Evolutionary conservation across 2,797 vertebrate species (phyloP), one percentile per base, ranked within the genome.

Genomic region (Chelonia mydas): DNA sequence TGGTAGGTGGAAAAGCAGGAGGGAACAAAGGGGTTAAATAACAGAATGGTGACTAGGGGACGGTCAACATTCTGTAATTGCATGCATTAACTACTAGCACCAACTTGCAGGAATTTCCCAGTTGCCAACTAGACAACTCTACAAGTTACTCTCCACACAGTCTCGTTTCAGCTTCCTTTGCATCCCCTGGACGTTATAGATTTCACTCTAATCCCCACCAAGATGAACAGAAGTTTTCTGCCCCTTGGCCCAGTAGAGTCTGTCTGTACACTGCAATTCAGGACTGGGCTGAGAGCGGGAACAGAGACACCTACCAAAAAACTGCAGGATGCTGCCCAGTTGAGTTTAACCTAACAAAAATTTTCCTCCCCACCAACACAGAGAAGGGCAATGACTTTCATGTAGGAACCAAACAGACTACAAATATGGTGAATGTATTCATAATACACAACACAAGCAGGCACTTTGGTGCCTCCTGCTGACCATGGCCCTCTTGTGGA

Each of bases 1-100:
- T 99, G 97, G 37, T 12, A 28, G 7, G 25, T 77, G 45, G 15
- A 77, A 45, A 77, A 27, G 45, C 45, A 47, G 45, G 27, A 47
- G 94, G 65, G 59, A 91, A 77, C 23, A 82, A 50, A 51, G 90
- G 15, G 93, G 57, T 31, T 1, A 0, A 78, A 53, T 54, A n/a
- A 41, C 84, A 94, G 88, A 3, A 5, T 0, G 0, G 23, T 51
- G 7, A 55, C 49, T 79, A 23, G 28, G 81, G 19, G 49, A 61
- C 68, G 68, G 8, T 59, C 59, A 59, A 23, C 0, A 19, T 19
- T 68, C 17, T n/a, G 61, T 23, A 9, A 19, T 65, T 79, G 45
- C 12, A 9, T 2, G 25, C 31, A 61, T 33, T 33, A 61, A 61
- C 13, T 61, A 61, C 59, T 33, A 31, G 31, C 31, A 33, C 31